A percentile compares a stretch with the other conserved stretches of the same genome.
Evolutionary conservation across 30 jellyfish, hydroid and myxozoan genomes (phyloP).

Genomic region (Aurelia aurita complex sp. Pacific): DNA sequence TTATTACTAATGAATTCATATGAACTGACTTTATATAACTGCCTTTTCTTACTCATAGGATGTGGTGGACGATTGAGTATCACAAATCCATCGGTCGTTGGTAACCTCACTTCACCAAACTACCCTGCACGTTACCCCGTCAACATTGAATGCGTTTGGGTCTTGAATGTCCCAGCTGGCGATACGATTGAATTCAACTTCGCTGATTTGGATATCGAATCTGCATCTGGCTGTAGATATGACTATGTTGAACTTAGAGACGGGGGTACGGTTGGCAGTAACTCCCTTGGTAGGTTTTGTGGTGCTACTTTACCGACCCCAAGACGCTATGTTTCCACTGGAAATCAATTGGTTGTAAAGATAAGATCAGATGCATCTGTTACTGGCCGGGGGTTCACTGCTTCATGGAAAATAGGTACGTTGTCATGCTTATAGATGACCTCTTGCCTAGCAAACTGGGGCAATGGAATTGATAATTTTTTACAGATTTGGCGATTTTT

Average conservation of each 20-base stretch:
- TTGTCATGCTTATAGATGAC: not conserved
- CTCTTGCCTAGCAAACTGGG: too few species aligned
- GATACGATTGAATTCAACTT: conserved; percentile 52
- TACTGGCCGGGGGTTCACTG: conserved; percentile 76
- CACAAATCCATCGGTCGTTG: conserved; percentile 37
- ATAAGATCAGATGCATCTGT: conserved; percentile 55
- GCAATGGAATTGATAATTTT: too few species aligned
- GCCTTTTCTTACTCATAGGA: conserved; percentile 23
- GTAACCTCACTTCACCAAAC: conserved; percentile 66
- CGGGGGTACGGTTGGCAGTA: conserved; percentile 62
- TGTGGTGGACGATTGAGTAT: conserved; percentile 67
- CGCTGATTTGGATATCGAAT: conserved; percentile 66
- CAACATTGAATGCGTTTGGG: conserved; percentile 57
- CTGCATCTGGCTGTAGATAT: conserved; percentile 35
- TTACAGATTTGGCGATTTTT: too few species aligned
- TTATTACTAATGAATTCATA: too few species aligned
- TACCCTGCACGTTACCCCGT: conserved; percentile 61
- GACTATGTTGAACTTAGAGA: conserved; percentile 71
- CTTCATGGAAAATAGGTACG: conserved; percentile 79
- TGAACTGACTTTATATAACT: not conserved
- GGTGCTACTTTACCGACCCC: conserved; percentile 50
- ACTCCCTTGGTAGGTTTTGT: conserved; percentile 45
- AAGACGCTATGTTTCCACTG: conserved; percentile 48
- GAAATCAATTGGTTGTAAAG: conserved; percentile 64
- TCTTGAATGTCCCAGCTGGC: conserved; percentile 69